Percentiles rank a stretch among this genome's conserved stretches.
Conservation (phyloP, 2,888 invertebrate species). For the Stratiomys singularior region DNA sequence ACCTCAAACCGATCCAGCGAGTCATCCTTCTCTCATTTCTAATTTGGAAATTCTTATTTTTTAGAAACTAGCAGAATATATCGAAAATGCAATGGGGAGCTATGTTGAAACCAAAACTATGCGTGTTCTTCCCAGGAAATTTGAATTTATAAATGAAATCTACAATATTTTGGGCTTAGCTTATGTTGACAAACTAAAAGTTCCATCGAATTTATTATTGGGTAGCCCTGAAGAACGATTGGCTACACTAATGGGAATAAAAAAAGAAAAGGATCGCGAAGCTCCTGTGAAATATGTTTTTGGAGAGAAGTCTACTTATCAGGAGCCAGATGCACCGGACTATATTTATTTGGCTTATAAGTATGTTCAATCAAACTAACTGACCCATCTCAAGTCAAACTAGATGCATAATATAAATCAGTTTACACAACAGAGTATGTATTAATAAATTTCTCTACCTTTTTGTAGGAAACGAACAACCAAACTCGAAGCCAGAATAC, state of each 20-base stretch:
- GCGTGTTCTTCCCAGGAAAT: conserved; percentile 64
- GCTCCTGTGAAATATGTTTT: conserved; percentile 55
- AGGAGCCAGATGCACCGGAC: conserved; percentile 56
- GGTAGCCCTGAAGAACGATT: conserved; percentile 26
- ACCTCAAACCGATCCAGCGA: no score
- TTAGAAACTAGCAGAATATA: conserved; percentile 52
- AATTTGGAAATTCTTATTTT: no score
- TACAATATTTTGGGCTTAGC: conserved; percentile 61
- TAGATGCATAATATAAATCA: background rate
- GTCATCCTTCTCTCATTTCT: no score
- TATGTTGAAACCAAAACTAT: conserved; percentile 61
- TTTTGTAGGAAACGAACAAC: conserved; percentile 32
- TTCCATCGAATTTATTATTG: conserved; percentile 39
- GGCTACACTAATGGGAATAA: conserved; percentile 26
- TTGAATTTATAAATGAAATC: conserved; percentile 63
- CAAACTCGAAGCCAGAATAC: conserved; percentile 42
- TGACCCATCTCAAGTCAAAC: background rate
- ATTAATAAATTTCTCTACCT: background rate
- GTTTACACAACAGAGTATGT: background rate
- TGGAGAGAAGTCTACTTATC: conserved; percentile 58
- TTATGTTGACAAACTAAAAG: conserved; percentile 56
- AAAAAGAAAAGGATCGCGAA: conserved; percentile 46
- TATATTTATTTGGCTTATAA: conserved; percentile 55
- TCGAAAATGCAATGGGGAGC: conserved; percentile 61
- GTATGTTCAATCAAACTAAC: conserved; percentile 52